Conservation (phyloP, 2,797 vertebrate genomes). For the Phrynocephalus vlangalii region DNA sequence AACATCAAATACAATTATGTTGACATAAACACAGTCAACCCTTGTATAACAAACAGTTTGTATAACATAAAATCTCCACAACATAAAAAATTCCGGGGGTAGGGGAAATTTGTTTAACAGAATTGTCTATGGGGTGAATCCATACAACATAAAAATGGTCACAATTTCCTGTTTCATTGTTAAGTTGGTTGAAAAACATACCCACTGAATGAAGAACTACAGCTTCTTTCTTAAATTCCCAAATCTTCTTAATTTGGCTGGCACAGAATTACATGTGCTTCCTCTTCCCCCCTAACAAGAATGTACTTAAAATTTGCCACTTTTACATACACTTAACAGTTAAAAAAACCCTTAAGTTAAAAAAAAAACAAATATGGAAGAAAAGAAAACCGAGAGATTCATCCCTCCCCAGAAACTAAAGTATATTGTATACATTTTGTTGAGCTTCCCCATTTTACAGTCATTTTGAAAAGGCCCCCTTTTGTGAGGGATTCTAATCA, state of each 20-base stretch:
- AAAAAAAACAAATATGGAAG: background rate
- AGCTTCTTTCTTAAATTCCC: background rate
- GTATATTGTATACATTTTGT: background rate
- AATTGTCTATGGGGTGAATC: too few relatives aligned
- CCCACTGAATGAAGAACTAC: background rate
- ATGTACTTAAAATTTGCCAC: background rate
- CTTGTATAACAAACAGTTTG: too few relatives aligned
- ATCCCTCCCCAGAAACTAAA: background rate
- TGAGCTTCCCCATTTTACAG: background rate
- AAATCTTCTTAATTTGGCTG: background rate
- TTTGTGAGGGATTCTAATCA: background rate
- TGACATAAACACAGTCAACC: too few relatives aligned
- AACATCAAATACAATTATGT: too few relatives aligned
- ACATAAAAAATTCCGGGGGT: too few relatives aligned
- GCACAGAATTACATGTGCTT: too few relatives aligned
- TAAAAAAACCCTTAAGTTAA: background rate
- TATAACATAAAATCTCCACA: too few relatives aligned
- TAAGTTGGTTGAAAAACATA: background rate
- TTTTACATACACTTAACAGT: background rate
- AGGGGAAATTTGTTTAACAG: too few relatives aligned
- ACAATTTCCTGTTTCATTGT: background rate
- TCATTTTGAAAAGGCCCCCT: background rate
- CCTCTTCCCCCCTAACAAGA: background rate
- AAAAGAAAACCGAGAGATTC: background rate
- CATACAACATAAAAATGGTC: background rate